These are phyloP conservation scores for Eupithecia subfuscata DNA, from an alignment of 2,888 invertebrate genomes.

Conservation along the genomic window DNA sequence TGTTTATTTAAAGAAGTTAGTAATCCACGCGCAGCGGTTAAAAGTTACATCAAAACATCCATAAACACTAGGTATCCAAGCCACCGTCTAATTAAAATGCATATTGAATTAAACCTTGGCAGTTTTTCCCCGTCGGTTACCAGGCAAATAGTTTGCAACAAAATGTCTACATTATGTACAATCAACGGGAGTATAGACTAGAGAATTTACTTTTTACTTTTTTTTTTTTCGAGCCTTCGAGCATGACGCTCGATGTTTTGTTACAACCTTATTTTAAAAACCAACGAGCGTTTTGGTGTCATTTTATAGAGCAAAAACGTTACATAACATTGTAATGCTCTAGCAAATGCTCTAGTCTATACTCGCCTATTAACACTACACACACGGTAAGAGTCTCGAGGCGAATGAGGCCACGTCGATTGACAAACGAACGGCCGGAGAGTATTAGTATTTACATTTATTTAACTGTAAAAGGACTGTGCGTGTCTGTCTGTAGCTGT, in stretches of 20 bases:
- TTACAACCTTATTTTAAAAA: no score
- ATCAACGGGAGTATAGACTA: no score
- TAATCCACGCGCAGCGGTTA: neutral
- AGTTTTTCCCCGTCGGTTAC: slow-evolving; percentile 39
- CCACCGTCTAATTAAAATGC: slow-evolving; percentile 26
- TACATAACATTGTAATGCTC: no score
- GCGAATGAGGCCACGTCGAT: slow-evolving; percentile 52
- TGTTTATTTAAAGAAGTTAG: neutral
- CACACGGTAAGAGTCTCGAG: slow-evolving; percentile 18
- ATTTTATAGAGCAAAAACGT: no score
- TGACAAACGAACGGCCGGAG: slow-evolving; percentile 46
- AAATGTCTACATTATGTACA: slow-evolving; percentile 33
- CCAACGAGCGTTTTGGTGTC: no score
- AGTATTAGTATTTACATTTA: slow-evolving; percentile 27
- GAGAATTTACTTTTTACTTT: no score
- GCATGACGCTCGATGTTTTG: no score
- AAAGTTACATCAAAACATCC: slow-evolving; percentile 1
- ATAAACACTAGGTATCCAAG: slow-evolving; percentile 30
- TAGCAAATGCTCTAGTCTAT: neutral
- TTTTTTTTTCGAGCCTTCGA: no score
- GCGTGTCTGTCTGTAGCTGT: slow-evolving; percentile 11
- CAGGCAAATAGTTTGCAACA: slow-evolving; percentile 43
- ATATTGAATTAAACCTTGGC: slow-evolving; percentile 28
- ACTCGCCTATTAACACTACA: neutral
- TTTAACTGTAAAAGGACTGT: slow-evolving; percentile 30